Evolutionary conservation across 23 tunicate genomes (phyloP).

Genomic region (Styela plicata): DNA sequence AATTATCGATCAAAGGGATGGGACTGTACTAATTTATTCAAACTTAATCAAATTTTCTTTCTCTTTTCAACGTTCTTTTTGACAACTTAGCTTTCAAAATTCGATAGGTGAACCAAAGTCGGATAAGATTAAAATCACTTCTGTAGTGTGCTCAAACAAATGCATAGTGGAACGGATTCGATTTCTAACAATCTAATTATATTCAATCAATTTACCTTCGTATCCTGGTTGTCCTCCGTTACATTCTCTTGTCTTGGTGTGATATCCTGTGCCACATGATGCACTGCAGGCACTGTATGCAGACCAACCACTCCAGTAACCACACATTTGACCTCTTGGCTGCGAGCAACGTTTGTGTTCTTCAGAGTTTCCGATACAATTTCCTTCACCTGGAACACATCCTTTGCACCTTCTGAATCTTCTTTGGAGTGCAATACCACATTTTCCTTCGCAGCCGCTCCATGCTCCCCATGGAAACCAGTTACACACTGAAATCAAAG

Average conservation of each 20-base stretch:
- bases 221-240: conserved; percentile 57
- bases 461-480: conserved; percentile 95
- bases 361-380: conserved; percentile 59
- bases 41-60: no score
- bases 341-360: conserved; percentile 48
- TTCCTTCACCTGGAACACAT: conserved; percentile 68
- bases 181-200: no score
- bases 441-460: conserved; percentile 78
- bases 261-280: conserved; percentile 74
- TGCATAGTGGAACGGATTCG: no score
- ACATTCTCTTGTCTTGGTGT: conserved; percentile 52
- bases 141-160: no score
- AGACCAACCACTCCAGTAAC: conserved; percentile 95
- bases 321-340: conserved; percentile 72
- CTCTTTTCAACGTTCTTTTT: no score
- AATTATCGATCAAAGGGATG: no score
- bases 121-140: no score
- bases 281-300: conserved; percentile 66
- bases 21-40: no score
- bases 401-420: conserved; percentile 78
- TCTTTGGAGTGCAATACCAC: conserved; percentile 61
- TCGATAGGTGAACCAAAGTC: no score
- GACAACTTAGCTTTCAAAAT: no score
- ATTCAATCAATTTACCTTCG: conserved; percentile 36
- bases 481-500: conserved; percentile 35